Conservation (phyloP, 1,140 invertebrate genomes). For the Ectropis grisescens region DNA sequence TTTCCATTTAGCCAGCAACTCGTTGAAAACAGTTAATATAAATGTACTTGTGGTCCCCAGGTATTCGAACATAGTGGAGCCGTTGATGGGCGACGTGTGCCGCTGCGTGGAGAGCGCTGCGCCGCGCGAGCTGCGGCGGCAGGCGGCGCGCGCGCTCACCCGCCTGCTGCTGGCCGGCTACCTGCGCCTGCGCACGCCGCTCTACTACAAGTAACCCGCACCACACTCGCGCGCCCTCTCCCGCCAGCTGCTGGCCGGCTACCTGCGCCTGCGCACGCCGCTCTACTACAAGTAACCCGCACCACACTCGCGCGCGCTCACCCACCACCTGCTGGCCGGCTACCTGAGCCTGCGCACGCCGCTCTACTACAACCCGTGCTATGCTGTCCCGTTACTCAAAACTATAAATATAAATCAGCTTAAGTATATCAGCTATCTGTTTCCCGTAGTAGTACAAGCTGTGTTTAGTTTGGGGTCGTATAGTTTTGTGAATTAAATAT, state of each 20-base stretch:
- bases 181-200: constrained; percentile 42
- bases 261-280: constrained; percentile 41
- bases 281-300: constrained; percentile 34
- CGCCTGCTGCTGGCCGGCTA: constrained; percentile 38
- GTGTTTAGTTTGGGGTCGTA: no score
- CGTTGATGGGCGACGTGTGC: constrained; percentile 35
- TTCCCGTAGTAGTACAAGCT: no score
- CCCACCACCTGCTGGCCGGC: constrained; percentile 36
- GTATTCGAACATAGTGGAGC: constrained; percentile 52
- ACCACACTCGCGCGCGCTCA: constrained; percentile 35
- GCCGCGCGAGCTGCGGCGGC: constrained; percentile 27
- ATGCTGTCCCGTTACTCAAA: no score
- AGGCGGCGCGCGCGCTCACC: constrained; percentile 35
- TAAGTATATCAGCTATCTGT: no score
- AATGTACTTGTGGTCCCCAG: no score
- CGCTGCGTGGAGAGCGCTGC: constrained; percentile 21
- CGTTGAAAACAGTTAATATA: no score
- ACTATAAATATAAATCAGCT: no score
- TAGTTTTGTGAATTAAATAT: no score
- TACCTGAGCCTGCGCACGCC: constrained; percentile 46
- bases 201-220: constrained; percentile 33
- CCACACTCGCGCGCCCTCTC: constrained; percentile 37
- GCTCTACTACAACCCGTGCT: constrained; percentile 41
- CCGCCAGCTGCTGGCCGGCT: constrained; percentile 37
- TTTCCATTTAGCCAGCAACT: no score